phyloP scores from a whole-genome alignment of 2,888 invertebrate species.

The Venusia cambrica region DNA sequence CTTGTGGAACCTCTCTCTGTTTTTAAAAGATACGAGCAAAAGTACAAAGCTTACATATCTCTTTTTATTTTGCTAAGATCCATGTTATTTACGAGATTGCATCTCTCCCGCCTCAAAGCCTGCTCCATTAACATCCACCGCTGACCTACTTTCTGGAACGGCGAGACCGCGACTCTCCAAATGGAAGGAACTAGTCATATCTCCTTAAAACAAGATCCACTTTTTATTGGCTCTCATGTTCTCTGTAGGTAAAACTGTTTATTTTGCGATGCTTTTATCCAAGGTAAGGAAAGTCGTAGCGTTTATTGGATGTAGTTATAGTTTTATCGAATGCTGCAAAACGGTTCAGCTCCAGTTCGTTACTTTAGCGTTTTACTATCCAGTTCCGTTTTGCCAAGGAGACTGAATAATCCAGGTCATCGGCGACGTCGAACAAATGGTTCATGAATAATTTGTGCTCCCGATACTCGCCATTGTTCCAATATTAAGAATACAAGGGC shows the following conservation, averaged over 20 bases:
- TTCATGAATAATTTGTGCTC: conserved; percentile 13
- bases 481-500: conserved; percentile 8
- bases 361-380: conserved; percentile 8
- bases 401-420: conserved; percentile 9
- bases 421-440: conserved; percentile 10
- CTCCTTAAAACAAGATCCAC: conserved; percentile 3
- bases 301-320: conserved; percentile 6
- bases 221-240: conserved; percentile 10
- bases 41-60: too few species aligned
- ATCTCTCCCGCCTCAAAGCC: not conserved
- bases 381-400: conserved; percentile 2
- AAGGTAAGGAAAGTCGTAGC: conserved; percentile 3
- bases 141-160: conserved; percentile 9
- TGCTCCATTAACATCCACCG: conserved; percentile 5
- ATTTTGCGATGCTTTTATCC: conserved; percentile 4
- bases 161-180: conserved; percentile 1
- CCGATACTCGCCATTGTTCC: conserved; percentile 9
- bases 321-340: conserved; percentile 3
- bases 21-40: too few species aligned
- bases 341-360: conserved; percentile 2
- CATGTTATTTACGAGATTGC: not conserved
- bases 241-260: conserved; percentile 5
- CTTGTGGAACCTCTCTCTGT: too few species aligned
- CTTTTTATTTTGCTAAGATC: too few species aligned
- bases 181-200: conserved; percentile 3